A percentile compares a stretch with the other conserved stretches of the same genome.
Conservation (phyloP, 2,888 invertebrate genomes). For the Acrobasis repandana region DNA sequence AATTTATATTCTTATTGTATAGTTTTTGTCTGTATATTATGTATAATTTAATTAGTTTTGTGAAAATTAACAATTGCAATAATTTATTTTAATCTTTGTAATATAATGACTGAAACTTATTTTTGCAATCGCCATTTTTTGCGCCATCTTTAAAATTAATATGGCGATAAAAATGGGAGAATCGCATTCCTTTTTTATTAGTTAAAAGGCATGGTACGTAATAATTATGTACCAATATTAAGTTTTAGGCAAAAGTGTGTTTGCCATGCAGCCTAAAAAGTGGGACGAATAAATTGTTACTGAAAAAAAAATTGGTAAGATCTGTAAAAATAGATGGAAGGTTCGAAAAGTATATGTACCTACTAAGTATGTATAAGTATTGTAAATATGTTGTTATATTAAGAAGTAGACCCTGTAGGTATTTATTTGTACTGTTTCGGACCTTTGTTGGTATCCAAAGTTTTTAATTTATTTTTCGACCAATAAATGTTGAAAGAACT, state of each 20-base stretch:
- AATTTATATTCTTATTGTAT: conserved; percentile 7
- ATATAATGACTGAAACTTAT: conserved; percentile 17
- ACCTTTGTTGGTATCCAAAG: conserved; percentile 82
- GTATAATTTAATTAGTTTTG: conserved; percentile 12
- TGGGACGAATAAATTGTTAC: conserved; percentile 64
- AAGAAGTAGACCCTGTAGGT: conserved; percentile 77
- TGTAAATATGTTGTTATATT: conserved; percentile 79
- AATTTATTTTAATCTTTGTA: conserved; percentile 22
- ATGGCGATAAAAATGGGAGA: background rate
- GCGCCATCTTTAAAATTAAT: background rate
- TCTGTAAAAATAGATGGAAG: conserved; percentile 56
- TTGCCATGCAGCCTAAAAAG: conserved; percentile 48
- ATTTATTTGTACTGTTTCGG: conserved; percentile 82
- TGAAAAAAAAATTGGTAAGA: conserved; percentile 48
- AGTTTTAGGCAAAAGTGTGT: conserved; percentile 26
- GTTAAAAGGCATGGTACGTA: background rate
- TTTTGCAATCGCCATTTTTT: background rate
- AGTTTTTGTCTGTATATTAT: conserved; percentile 16
- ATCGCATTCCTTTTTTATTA: no score
- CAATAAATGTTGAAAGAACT: conserved; percentile 83
- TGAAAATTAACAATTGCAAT: conserved; percentile 19
- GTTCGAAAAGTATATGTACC: conserved; percentile 57
- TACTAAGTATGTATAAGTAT: conserved; percentile 58
- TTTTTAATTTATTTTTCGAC: conserved; percentile 84
- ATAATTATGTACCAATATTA: conserved; percentile 15